These are phyloP conservation scores for Melieria omissa DNA, from an alignment of 2,888 invertebrate species.

Conservation along the genomic window DNA sequence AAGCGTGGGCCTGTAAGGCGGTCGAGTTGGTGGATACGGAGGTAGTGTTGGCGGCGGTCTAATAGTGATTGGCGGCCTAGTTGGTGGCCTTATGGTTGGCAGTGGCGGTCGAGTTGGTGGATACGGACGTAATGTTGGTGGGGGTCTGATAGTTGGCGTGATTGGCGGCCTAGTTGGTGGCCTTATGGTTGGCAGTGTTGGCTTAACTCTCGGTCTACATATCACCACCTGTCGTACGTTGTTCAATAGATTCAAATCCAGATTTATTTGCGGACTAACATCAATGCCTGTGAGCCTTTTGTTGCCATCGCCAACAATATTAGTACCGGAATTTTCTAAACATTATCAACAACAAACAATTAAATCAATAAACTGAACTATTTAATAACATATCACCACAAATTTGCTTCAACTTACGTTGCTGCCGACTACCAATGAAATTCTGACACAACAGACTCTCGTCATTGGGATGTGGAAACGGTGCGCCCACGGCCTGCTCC, in stretches of 20 bases:
- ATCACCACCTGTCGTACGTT: conserved; percentile 19
- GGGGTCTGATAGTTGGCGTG: background rate
- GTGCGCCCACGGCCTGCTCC: conserved; percentile 15
- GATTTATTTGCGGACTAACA: conserved; percentile 11
- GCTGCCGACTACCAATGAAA: conserved; percentile 4
- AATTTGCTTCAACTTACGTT: background rate
- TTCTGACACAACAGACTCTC: background rate
- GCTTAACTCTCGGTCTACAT: conserved; percentile 20
- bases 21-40: background rate
- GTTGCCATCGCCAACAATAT: conserved; percentile 24
- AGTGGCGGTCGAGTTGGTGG: background rate
- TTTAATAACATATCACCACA: background rate
- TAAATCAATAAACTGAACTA: background rate
- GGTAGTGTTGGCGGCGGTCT: background rate
- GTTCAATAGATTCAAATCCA: conserved; percentile 27
- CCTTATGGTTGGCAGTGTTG: background rate
- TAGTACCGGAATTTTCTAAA: conserved; percentile 10
- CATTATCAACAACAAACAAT: background rate
- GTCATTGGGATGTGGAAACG: background rate
- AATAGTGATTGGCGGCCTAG: background rate
- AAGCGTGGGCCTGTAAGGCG: no score
- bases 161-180: background rate
- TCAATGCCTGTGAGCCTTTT: background rate
- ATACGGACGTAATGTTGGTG: background rate
- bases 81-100: background rate